A percentile compares a stretch with the other conserved stretches of the same genome.
Evolutionary conservation across 2,113 vertebrate genomes (phyloP).

Genomic region (Dromaius novaehollandiae): DNA sequence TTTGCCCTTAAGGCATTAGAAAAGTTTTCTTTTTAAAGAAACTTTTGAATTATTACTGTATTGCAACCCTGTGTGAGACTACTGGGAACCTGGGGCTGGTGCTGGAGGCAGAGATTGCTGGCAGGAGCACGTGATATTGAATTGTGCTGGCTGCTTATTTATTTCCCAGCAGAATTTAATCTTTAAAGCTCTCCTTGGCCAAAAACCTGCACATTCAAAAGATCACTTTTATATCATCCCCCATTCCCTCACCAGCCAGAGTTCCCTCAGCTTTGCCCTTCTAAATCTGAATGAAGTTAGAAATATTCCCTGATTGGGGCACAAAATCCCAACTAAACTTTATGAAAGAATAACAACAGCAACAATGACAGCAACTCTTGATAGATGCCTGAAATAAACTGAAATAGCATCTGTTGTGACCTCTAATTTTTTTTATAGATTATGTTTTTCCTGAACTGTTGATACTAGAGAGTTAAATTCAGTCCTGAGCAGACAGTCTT

Average conservation of each 20-base stretch:
- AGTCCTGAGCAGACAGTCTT: neutral
- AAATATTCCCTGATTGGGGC: neutral
- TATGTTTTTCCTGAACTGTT: neutral
- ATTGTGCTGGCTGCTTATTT: neutral
- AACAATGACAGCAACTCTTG: neutral
- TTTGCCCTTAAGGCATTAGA: neutral
- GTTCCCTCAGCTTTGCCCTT: neutral
- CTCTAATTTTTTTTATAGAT: neutral
- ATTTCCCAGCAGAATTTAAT: constrained; percentile 21
- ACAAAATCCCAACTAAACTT: neutral
- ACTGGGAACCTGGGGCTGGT: neutral
- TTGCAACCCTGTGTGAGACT: neutral
- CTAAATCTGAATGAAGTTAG: neutral
- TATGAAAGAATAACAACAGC: neutral
- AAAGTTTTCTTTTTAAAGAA: constrained; percentile 7
- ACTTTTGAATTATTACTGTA: neutral
- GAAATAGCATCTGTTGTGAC: neutral
- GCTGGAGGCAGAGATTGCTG: neutral
- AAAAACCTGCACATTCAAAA: neutral
- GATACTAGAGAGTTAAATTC: neutral
- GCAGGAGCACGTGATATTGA: neutral
- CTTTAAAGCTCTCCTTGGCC: constrained; percentile 9
- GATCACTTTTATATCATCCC: neutral
- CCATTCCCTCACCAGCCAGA: neutral
- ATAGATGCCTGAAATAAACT: constrained; percentile 22